Conservation (phyloP, 2,888 invertebrate species). For the Caenorhabditis sp. region DNA sequence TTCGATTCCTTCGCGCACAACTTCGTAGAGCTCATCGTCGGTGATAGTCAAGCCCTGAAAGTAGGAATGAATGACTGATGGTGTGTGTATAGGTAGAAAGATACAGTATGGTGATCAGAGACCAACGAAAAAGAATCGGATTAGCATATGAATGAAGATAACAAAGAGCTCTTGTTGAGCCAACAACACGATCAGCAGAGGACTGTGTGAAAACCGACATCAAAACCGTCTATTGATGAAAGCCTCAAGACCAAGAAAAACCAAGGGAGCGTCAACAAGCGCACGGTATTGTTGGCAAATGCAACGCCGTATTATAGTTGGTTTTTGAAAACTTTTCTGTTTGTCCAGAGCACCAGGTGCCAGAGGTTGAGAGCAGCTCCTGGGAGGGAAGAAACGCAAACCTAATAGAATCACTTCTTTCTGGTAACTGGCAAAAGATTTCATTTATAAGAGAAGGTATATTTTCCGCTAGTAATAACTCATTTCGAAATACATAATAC, state of each 20-base stretch:
- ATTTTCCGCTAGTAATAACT: neutral
- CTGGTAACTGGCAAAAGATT: neutral
- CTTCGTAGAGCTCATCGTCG: constrained; percentile 54
- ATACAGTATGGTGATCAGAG: constrained; percentile 3
- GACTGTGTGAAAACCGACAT: neutral
- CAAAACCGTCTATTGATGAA: constrained; percentile 14
- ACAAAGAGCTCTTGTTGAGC: neutral
- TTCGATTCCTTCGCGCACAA: constrained; percentile 40
- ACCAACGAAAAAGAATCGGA: neutral
- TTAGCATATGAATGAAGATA: constrained; percentile 34
- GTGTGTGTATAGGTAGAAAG: neutral
- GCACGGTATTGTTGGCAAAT: constrained; percentile 48
- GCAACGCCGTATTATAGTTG: constrained; percentile 41
- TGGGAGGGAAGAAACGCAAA: constrained; percentile 14
- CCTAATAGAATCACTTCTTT: neutral
- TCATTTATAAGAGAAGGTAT: constrained; percentile 1
- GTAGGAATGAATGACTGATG: neutral
- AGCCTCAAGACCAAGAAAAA: neutral
- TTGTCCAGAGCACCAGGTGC: constrained; percentile 59
- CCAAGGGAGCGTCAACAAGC: constrained; percentile 40
- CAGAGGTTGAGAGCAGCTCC: constrained; percentile 16
- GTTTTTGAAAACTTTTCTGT: constrained; percentile 46
- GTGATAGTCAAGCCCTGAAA: constrained; percentile 53
- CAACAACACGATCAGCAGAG: neutral
- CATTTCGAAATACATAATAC: constrained; percentile 22